Conservation (phyloP, 2,113 vertebrate species). For the Urocynchramus pylzowi region DNA sequence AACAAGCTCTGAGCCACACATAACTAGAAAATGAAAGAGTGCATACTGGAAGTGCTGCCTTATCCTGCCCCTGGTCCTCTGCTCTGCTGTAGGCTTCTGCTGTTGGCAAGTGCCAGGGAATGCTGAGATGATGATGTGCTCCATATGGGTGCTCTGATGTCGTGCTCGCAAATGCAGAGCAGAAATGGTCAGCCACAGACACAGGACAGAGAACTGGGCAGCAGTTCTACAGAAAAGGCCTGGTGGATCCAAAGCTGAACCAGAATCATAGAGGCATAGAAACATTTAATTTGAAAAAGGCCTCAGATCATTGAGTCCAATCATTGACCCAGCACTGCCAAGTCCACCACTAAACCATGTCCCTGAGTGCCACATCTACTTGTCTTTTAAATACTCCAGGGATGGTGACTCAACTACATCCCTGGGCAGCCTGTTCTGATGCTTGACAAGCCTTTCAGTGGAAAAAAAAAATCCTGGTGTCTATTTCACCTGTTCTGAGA, state of each 20-base stretch:
- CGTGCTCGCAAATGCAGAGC: accelerated
- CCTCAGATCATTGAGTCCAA: background rate
- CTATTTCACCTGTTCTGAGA: background rate
- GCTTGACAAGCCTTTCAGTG: background rate
- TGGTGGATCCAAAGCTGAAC: background rate
- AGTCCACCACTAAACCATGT: background rate
- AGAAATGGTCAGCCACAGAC: background rate
- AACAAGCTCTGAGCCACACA: background rate
- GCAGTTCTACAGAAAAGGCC: background rate
- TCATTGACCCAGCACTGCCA: background rate
- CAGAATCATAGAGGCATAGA: background rate
- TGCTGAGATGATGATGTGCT: background rate
- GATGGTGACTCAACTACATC: background rate
- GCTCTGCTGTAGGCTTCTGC: background rate
- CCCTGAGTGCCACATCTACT: background rate
- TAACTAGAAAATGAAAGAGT: background rate
- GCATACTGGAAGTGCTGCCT: background rate
- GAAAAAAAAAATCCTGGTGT: background rate
- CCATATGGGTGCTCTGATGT: background rate
- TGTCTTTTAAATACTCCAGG: background rate
- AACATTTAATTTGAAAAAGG: background rate
- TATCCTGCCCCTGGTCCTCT: background rate
- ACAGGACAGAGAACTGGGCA: background rate
- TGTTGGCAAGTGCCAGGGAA: background rate
- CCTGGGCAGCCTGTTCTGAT: background rate